Evolutionary conservation across 2,113 vertebrate genomes (phyloP).

Genomic region (Cacatua alba): DNA sequence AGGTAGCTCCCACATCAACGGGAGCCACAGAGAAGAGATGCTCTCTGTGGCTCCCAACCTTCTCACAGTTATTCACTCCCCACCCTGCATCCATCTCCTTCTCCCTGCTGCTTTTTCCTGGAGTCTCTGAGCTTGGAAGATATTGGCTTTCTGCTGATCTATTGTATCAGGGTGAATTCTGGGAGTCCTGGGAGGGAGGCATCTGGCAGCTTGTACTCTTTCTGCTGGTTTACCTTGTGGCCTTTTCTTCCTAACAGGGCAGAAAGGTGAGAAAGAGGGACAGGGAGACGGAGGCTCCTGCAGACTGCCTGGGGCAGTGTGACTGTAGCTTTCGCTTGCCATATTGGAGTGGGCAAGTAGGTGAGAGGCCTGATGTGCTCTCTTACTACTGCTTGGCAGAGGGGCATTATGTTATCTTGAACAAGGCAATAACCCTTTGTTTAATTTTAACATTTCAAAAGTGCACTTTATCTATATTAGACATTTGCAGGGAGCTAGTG

Average conservation of each 20-base stretch:
- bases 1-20: background rate
- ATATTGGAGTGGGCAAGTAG: background rate
- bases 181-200: background rate
- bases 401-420: background rate
- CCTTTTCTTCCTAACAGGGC: background rate
- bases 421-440: background rate
- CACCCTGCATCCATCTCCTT: background rate
- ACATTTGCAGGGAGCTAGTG: background rate
- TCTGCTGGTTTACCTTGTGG: background rate
- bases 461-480: background rate
- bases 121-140: background rate
- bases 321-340: background rate
- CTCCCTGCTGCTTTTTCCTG: background rate
- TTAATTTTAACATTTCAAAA: constrained; percentile 20
- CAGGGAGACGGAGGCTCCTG: background rate
- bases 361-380: background rate
- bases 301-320: background rate
- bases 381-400: background rate
- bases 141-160: background rate
- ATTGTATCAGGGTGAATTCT: background rate
- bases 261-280: background rate
- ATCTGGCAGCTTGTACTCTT: background rate
- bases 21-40: background rate
- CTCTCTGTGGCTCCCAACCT: background rate
- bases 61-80: background rate